Evolutionary conservation across 2,797 vertebrate genomes (phyloP), one percentile per base, ranked within the genome.

Genomic region (Chrosomus eos): DNA sequence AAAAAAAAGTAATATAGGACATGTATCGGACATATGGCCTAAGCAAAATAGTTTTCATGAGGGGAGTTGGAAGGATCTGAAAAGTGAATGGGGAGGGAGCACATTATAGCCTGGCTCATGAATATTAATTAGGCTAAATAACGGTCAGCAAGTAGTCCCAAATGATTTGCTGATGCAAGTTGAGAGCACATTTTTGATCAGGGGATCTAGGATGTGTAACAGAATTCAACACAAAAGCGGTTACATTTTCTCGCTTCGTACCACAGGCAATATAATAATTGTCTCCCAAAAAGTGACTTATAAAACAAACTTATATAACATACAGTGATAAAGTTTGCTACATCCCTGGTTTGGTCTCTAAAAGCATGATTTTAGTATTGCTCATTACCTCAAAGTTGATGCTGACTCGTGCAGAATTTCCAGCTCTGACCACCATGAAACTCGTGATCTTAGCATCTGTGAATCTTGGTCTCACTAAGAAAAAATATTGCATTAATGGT

Each of bases 341-440:
- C 10, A 14, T 28, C 19, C 28, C 19, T 74, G 45, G 28, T 53
- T 74, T 53, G 19, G n/a, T 79, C 36, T 71, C 33, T 87, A 70
- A 21, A 60, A n/a, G 75, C n/a, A 45, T 26, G 28, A 4, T 28
- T 62, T 85, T 40, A 38, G 10, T 36, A 60, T 70, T 81, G 31
- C 16, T 4, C n/a, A 2, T 89, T 92, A 99, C 98, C 94, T 97
- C 95, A 92, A 97, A 98, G 85, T 95, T 96, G 48, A 98, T 91
- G 67, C 91, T 96, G 86, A 96, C 91, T 28, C 93, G 92, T 81
- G 97, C 89, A 26, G 95, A 90, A 90, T 97, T 95, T 88, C 97
- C 97, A 72, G 94, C 96, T 92, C 91, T 95, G 83, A 97, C 92
- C 31, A 93, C 89, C 95, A 97, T 95, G 70, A 94, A 93, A 83